A percentile compares a stretch with the other conserved stretches of the same genome.
Evolutionary conservation across 2,888 invertebrate species (phyloP).

Genomic region (Alitta virens): DNA sequence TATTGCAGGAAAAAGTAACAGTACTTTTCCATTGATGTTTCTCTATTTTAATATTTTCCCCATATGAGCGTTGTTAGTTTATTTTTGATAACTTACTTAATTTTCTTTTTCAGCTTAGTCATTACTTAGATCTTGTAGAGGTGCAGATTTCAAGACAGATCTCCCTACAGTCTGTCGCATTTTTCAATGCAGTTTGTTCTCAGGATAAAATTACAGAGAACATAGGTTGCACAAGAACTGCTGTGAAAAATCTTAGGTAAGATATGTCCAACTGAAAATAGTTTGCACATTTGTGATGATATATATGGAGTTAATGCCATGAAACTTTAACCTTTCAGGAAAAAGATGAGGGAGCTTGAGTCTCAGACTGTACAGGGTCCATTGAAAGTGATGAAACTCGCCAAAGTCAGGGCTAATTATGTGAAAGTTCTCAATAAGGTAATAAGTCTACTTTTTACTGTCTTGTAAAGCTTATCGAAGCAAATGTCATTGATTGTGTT

Average conservation of each 20-base stretch:
- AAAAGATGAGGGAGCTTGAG: constrained; percentile 76
- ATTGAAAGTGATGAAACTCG: constrained; percentile 67
- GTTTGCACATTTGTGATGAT: neutral
- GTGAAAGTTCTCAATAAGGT: constrained; percentile 55
- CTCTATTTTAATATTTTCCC: no score
- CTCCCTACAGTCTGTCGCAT: constrained; percentile 91
- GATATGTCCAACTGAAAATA: neutral
- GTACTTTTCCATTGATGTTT: no score
- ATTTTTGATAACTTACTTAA: no score
- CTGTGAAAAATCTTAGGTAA: constrained; percentile 50
- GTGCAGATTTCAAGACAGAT: constrained; percentile 89
- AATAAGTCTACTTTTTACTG: no score
- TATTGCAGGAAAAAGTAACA: constrained; percentile 77
- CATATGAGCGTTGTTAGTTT: no score
- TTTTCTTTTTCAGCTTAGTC: constrained; percentile 67
- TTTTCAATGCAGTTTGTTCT: constrained; percentile 97
- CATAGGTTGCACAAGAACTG: constrained; percentile 63
- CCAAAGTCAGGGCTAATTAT: constrained; percentile 50
- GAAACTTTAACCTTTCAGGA: constrained; percentile 46
- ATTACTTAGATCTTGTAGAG: constrained; percentile 92
- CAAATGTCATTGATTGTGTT: no score
- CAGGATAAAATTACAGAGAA: constrained; percentile 96
- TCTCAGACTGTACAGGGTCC: constrained; percentile 76
- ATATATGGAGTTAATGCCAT: neutral
- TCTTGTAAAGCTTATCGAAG: no score